Conservation (phyloP, 2,888 invertebrate species). For the Agrilus biguttatus region DNA sequence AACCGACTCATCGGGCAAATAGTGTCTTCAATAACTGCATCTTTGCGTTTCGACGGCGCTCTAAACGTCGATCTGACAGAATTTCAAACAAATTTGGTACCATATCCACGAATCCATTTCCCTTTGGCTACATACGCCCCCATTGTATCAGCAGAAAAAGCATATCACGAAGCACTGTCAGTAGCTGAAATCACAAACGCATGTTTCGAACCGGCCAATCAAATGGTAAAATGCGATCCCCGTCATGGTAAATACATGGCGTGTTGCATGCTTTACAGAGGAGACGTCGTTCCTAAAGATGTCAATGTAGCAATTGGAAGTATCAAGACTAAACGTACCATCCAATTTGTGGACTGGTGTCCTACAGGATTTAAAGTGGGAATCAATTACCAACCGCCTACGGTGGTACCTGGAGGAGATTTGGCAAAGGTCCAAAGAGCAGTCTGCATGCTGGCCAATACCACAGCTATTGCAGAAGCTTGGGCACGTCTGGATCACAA, state of each 20-base stretch:
- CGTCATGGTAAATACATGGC: slow-evolving; percentile 38
- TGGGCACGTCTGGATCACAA: slow-evolving; percentile 54
- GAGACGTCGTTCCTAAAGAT: slow-evolving; percentile 31
- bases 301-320: slow-evolving; percentile 40
- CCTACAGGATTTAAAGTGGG: slow-evolving; percentile 28
- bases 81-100: slow-evolving; percentile 42
- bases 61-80: slow-evolving; percentile 45
- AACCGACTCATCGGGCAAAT: slow-evolving; percentile 43
- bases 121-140: slow-evolving; percentile 42
- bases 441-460: slow-evolving; percentile 81
- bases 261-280: slow-evolving; percentile 38
- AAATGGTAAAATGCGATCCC: slow-evolving; percentile 42
- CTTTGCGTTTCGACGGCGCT: slow-evolving; percentile 43
- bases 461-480: slow-evolving; percentile 52
- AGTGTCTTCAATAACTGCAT: slow-evolving; percentile 44
- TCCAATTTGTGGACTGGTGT: slow-evolving; percentile 19
- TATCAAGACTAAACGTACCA: slow-evolving; percentile 41
- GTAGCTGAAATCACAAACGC: slow-evolving; percentile 44
- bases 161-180: slow-evolving; percentile 41
- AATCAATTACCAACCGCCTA: slow-evolving; percentile 37
- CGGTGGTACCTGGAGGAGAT: slow-evolving; percentile 36
- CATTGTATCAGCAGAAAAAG: slow-evolving; percentile 42
- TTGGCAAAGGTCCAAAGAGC: slow-evolving; percentile 86
- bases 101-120: slow-evolving; percentile 48
- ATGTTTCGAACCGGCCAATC: slow-evolving; percentile 48